These are phyloP conservation scores for Homalodisca vitripennis DNA, from an alignment of 1,140 invertebrate genomes.

Conservation along the genomic window DNA sequence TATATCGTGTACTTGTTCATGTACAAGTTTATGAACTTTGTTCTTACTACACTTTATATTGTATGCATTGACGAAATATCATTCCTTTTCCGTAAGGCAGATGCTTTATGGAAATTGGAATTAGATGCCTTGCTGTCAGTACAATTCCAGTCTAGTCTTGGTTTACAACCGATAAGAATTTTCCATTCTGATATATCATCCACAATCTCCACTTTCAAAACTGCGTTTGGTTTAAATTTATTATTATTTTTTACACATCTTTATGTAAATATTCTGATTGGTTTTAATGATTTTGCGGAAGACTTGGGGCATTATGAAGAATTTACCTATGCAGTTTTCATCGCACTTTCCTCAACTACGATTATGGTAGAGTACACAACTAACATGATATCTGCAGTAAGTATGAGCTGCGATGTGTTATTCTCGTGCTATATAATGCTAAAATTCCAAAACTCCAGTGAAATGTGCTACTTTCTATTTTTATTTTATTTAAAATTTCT, in stretches of 20 bases:
- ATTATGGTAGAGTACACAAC: background rate
- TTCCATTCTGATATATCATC: slow-evolving; percentile 13
- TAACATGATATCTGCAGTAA: slow-evolving; percentile 3
- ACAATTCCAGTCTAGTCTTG: background rate
- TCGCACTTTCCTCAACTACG: background rate
- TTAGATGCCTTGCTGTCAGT: background rate
- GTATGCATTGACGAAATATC: background rate
- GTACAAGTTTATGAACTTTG: background rate
- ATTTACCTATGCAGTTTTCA: background rate
- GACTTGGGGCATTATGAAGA: background rate
- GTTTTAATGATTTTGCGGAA: background rate
- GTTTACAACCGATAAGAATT: slow-evolving; percentile 12
- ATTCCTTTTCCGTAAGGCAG: background rate
- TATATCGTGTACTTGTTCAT: background rate
- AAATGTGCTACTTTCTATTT: no score
- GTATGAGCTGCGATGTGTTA: no score
- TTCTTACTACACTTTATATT: background rate
- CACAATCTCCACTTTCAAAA: background rate
- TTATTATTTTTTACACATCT: background rate
- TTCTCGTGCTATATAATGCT: no score
- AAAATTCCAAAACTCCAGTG: no score
- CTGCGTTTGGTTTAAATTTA: background rate
- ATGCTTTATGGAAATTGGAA: background rate
- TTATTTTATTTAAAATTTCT: no score
- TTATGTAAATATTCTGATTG: background rate